These are phyloP conservation scores for Myripristis jacobus DNA, from an alignment of 2,797 vertebrate species.

Conservation along the genomic window DNA sequence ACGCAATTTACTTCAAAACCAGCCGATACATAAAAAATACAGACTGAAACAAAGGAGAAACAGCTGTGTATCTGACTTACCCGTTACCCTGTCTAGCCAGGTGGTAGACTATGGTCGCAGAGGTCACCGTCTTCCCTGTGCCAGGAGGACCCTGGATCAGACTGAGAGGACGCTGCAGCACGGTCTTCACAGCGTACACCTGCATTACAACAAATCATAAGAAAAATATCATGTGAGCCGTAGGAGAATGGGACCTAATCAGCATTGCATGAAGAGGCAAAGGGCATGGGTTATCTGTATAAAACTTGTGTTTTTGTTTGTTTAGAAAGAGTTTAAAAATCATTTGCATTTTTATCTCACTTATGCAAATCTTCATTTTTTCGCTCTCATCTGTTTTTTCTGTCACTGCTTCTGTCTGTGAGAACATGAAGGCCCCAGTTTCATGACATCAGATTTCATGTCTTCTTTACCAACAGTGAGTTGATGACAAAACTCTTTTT, in stretches of 20 bases:
- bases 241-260: not conserved
- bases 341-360: too few species aligned
- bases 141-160: constrained; percentile 96
- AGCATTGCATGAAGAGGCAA: not conserved
- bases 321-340: too few species aligned
- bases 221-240: not conserved
- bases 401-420: too few species aligned
- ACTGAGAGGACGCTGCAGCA: constrained; percentile 93
- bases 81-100: constrained; percentile 95
- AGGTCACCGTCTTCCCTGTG: constrained; percentile 95
- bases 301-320: too few species aligned
- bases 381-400: too few species aligned
- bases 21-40: not conserved
- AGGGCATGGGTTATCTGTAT: too few species aligned
- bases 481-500: too few species aligned
- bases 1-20: not conserved
- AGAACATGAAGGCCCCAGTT: too few species aligned
- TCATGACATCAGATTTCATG: too few species aligned
- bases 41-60: constrained; percentile 3
- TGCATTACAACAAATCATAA: constrained; percentile 38
- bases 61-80: constrained; percentile 74
- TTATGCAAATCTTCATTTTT: too few species aligned
- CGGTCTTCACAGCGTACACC: constrained; percentile 89
- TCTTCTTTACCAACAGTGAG: too few species aligned
- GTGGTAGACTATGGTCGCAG: constrained; percentile 95